Base-by-base conservation (phyloP, 2,888 invertebrate species). In the Microctonus brassicae region DNA sequence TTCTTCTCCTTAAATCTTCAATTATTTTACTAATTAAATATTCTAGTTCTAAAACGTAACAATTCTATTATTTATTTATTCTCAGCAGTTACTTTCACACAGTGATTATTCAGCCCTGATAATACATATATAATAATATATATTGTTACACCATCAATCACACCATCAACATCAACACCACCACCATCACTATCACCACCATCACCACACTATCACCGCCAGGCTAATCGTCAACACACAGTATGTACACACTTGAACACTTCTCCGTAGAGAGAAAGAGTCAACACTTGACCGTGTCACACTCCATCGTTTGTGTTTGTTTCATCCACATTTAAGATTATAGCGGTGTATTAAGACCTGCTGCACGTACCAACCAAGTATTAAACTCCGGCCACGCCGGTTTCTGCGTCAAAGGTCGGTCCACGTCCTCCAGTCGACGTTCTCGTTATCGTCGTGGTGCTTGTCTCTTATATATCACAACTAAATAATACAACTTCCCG, bases 271-370 rank as follows among this genome's bases (percentile, higher is more conserved):
- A 36, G 20, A 26, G 26, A 24, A 9, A 60, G 73, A 75, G 76
- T 78, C 75, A 75, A 76, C 75, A 77, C 77, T 77, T 73, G 57
- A 74, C 76, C 72, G 80, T 80, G 77, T 84, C 84, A 81, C 84
- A 81, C 83, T 83, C 80, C 84, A 83, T 83, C 81, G 76, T n/a
- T n/a, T n/a, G n/a, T 80, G 80, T 80, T 83, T 82, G 78, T 83
- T 83, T 80, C 79, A 77, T 76, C 78, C 78, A 79, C 78, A 77
- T 79, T 76, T 74, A 78, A 58, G 73, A 72, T 69, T 68, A 36
- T 73, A 34, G 34, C 66, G 11, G 11, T n/a, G 55, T 65, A 66
- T 47, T 7, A 17, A 26, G 20, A 63, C 26, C 63, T 47, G 17
- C 24, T 60, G 3, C 34, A 60, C 13, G 60, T 60, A 60, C 34